A percentile compares a stretch with the other conserved stretches of the same genome.
phyloP scores from a whole-genome alignment of 2,113 vertebrate species.

The Melierax canorus region DNA sequence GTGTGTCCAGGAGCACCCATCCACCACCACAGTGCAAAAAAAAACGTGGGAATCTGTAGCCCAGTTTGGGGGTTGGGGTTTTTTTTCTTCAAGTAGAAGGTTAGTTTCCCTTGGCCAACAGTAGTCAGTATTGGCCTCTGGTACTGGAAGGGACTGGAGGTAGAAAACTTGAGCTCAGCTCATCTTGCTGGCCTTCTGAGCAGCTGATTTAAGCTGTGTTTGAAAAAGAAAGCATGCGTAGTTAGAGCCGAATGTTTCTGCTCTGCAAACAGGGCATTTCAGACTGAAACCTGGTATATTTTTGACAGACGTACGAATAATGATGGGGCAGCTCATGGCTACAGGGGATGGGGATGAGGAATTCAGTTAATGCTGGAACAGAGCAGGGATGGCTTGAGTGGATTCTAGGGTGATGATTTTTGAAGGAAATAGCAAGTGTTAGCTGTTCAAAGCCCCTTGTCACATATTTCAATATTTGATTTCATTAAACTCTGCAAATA shows the following conservation, averaged over 20 bases:
- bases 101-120: neutral
- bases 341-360: neutral
- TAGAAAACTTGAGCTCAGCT: neutral
- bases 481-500: neutral
- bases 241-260: neutral
- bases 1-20: neutral
- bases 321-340: neutral
- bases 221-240: neutral
- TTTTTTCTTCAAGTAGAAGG: neutral
- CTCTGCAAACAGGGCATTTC: neutral
- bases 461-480: neutral
- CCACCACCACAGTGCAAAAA: rapidly evolving
- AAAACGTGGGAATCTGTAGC: neutral
- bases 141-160: neutral
- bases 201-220: neutral
- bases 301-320: rapidly evolving
- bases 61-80: neutral
- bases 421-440: neutral
- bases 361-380: neutral
- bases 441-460: neutral
- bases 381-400: neutral
- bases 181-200: neutral
- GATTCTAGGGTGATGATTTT: neutral
- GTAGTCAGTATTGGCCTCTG: neutral
- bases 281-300: rapidly evolving